These are phyloP conservation scores for Poecilus cupreus DNA, from an alignment of 2,888 invertebrate species.

Conservation along the genomic window DNA sequence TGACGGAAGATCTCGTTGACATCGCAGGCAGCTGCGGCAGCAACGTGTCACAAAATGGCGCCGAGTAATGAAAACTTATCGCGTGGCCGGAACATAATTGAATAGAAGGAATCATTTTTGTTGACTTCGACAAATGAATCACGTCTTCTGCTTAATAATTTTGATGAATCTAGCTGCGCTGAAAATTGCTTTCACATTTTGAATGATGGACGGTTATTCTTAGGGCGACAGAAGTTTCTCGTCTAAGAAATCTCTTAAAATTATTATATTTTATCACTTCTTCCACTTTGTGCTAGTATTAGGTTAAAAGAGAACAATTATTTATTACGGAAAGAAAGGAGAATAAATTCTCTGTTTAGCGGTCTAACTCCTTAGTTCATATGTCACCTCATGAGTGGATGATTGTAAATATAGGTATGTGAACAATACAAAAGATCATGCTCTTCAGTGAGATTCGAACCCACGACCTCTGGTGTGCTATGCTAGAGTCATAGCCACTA, in stretches of 20 bases:
- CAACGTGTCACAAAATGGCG: conserved; percentile 16
- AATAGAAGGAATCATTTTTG: conserved; percentile 47
- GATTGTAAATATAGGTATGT: too few species aligned
- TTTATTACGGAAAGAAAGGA: too few species aligned
- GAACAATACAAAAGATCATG: too few species aligned
- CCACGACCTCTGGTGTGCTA: too few species aligned
- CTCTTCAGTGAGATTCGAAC: too few species aligned
- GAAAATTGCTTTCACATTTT: conserved; percentile 52
- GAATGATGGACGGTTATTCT: conserved; percentile 32
- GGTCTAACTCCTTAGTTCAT: too few species aligned
- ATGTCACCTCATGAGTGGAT: too few species aligned
- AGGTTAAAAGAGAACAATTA: too few species aligned
- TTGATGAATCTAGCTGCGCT: conserved; percentile 6
- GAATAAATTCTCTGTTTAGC: too few species aligned
- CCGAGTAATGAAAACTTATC: conserved; percentile 44
- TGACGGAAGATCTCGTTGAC: neutral
- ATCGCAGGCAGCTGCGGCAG: neutral
- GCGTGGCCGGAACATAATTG: conserved; percentile 37
- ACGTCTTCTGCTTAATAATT: conserved; percentile 32
- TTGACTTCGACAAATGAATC: conserved; percentile 53
- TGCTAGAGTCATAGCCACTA: too few species aligned
- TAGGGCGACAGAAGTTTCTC: conserved; percentile 22
- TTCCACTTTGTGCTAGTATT: too few species aligned
- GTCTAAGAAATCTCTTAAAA: conserved; percentile 27
- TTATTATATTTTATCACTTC: too few species aligned